Percentiles rank a stretch among this genome's conserved stretches.
These are phyloP conservation scores for Frieseomelitta varia DNA, from an alignment of 1,140 invertebrate genomes.

Conservation along the genomic window DNA sequence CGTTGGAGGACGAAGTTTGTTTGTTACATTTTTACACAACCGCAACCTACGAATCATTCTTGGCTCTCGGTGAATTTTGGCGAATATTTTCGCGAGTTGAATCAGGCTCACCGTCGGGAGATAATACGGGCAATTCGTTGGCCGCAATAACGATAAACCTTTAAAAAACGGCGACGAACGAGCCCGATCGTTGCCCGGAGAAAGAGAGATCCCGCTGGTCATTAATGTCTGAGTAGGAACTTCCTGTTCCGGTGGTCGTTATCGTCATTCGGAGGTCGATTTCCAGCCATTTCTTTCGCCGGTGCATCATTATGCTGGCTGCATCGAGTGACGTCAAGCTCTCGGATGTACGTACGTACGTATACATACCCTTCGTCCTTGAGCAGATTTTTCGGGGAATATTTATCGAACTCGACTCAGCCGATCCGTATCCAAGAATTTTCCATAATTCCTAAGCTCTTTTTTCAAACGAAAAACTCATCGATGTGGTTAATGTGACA, in stretches of 20 bases:
- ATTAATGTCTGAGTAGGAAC: constrained; percentile 60
- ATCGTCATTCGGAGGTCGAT: constrained; percentile 56
- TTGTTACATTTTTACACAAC: too few relatives aligned
- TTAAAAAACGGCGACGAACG: constrained; percentile 17
- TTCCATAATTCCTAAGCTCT: too few relatives aligned
- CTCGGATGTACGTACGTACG: background rate
- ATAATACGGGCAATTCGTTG: constrained; percentile 2
- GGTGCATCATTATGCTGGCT: constrained; percentile 15
- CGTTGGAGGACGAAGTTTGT: too few relatives aligned
- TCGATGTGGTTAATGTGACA: too few relatives aligned
- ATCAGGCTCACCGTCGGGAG: background rate
- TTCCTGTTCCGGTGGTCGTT: constrained; percentile 60
- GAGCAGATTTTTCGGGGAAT: background rate
- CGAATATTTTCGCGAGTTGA: background rate
- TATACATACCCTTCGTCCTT: background rate
- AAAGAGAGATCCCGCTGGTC: constrained; percentile 55
- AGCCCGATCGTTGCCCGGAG: constrained; percentile 44
- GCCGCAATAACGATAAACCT: constrained; percentile 47
- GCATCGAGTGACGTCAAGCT: background rate
- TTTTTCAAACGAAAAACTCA: too few relatives aligned
- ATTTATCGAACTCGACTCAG: background rate
- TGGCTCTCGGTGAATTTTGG: background rate
- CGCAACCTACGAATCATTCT: too few relatives aligned
- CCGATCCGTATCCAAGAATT: background rate
- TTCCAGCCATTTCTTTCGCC: constrained; percentile 45